Conservation (phyloP, 2,888 invertebrate species). For the Altica lythri region DNA sequence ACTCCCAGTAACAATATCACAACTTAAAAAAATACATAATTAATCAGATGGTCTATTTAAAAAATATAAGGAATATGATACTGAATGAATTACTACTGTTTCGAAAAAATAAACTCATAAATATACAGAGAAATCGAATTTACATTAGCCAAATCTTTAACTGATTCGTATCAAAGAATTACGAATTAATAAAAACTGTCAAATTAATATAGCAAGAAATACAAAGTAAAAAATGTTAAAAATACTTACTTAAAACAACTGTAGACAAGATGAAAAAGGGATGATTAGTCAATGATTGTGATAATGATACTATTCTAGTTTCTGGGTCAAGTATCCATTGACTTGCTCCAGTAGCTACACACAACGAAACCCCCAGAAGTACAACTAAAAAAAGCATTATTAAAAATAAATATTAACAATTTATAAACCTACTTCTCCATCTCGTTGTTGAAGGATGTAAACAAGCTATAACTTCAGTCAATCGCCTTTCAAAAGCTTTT, state of each 20-base stretch:
- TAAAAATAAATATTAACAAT: neutral
- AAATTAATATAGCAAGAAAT: no score
- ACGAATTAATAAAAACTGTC: no score
- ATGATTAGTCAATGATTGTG: slow-evolving; percentile 91
- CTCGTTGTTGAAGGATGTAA: slow-evolving; percentile 91
- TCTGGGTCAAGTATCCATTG: slow-evolving; percentile 95
- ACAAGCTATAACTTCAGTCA: slow-evolving; percentile 96
- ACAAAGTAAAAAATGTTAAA: no score
- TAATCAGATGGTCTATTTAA: no score
- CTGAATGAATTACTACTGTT: no score
- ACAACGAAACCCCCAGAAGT: slow-evolving; percentile 82
- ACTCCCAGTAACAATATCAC: slow-evolving; percentile 89
- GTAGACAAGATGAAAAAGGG: slow-evolving; percentile 92
- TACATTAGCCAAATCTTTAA: no score
- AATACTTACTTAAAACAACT: slow-evolving; percentile 74
- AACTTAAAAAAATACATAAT: slow-evolving; percentile 61
- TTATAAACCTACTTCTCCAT: slow-evolving; percentile 85
- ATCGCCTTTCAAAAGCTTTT: slow-evolving; percentile 94
- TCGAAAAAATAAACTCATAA: no score
- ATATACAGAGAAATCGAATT: no score
- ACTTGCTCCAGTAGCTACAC: slow-evolving; percentile 93
- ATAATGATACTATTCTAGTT: slow-evolving; percentile 87
- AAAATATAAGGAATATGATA: no score
- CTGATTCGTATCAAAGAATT: no score
- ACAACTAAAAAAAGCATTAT: slow-evolving; percentile 68